These are phyloP conservation scores for Thomomys bottae DNA, from an alignment of 2,113 vertebrate genomes.

Conservation along the genomic window DNA sequence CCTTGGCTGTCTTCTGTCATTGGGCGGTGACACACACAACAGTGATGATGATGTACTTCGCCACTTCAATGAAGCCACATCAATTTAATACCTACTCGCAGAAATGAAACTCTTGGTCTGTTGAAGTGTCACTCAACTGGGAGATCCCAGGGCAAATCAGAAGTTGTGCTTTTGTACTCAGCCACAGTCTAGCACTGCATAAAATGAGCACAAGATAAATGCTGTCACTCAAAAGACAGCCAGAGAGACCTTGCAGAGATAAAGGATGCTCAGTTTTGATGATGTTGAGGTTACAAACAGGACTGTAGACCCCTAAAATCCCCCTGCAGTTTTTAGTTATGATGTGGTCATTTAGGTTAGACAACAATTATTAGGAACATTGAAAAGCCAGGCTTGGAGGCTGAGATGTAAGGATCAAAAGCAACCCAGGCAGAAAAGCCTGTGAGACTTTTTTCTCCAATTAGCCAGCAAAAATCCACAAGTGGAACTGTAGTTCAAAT, in stretches of 20 bases:
- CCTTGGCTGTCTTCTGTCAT: constrained; percentile 15
- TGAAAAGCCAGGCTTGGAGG: not conserved
- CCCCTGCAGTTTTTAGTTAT: not conserved
- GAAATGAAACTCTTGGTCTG: not conserved
- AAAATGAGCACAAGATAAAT: not conserved
- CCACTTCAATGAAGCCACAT: not conserved
- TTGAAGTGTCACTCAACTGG: constrained; percentile 1
- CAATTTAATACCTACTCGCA: not conserved
- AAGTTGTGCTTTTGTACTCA: not conserved
- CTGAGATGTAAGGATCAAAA: too few species aligned
- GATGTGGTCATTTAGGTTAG: not conserved
- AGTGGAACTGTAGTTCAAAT: too few species aligned
- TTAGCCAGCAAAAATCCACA: too few species aligned
- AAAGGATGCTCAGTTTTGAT: not conserved
- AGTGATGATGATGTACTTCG: not conserved
- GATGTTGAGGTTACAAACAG: not conserved
- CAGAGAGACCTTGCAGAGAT: not conserved
- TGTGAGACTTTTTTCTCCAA: too few species aligned
- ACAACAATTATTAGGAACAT: not conserved
- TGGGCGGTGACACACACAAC: not conserved
- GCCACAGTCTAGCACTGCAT: not conserved
- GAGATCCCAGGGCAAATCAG: not conserved
- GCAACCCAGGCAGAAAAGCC: too few species aligned
- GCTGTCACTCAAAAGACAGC: not conserved
- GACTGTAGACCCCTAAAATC: not conserved